Conservation (phyloP, 2,797 vertebrate species). For the Fistularia commersonii region DNA sequence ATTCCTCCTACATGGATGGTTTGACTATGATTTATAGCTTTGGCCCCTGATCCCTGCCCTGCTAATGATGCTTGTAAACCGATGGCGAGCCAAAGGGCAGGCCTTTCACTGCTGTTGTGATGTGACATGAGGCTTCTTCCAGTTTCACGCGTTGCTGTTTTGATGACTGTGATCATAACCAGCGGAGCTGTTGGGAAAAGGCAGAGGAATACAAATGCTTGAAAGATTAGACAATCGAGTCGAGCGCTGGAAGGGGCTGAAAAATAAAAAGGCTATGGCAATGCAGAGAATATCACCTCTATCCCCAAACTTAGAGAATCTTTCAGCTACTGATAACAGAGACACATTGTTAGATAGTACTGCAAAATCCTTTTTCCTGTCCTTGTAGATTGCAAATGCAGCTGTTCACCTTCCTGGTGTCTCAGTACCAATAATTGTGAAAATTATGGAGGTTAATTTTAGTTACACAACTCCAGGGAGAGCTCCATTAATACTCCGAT, state of each 20-base stretch:
- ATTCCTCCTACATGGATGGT: conserved; percentile 50
- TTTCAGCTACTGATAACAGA: conserved; percentile 46
- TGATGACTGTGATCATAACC: conserved; percentile 7
- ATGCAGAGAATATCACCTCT: conserved; percentile 11
- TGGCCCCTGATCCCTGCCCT: conserved; percentile 56
- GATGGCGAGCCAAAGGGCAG: conserved; percentile 49
- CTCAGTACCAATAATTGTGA: conserved; percentile 39
- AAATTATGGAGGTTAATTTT: conserved; percentile 59
- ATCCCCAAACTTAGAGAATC: conserved; percentile 23
- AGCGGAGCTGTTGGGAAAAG: not conserved
- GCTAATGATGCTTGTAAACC: conserved; percentile 68
- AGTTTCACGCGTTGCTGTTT: conserved; percentile 10
- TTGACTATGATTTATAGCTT: conserved; percentile 63
- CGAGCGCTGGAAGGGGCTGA: not conserved
- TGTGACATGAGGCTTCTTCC: conserved; percentile 38
- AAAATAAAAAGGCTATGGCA: conserved; percentile 9
- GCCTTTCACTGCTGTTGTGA: conserved; percentile 40
- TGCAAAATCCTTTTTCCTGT: conserved; percentile 38
- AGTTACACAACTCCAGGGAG: conserved; percentile 35
- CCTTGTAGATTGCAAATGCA: conserved; percentile 8
- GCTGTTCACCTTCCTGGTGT: conserved; percentile 17
- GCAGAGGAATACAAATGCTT: not conserved
- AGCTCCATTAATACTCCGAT: conserved; percentile 38
- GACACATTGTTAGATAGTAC: conserved; percentile 15
- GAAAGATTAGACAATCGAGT: conserved; percentile 22